Conservation (phyloP, 2,797 vertebrate species). For the Xenopus petersii region DNA sequence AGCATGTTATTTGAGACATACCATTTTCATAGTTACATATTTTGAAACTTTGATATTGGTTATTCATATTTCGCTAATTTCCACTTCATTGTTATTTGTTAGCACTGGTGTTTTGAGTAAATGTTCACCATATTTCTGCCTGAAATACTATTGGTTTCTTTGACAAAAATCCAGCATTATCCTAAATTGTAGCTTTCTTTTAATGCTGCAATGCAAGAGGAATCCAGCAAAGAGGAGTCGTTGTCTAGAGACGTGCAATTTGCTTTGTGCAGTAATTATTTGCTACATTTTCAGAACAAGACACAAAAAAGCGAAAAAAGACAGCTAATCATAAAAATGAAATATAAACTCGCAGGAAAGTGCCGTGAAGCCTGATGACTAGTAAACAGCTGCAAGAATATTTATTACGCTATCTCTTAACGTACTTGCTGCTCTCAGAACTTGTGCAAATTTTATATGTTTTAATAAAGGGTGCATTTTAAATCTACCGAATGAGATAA, state of each 20-base stretch:
- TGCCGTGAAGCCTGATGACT: neutral
- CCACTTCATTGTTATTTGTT: too few relatives aligned
- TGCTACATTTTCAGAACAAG: neutral
- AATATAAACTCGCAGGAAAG: neutral
- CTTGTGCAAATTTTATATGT: neutral
- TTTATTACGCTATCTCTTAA: neutral
- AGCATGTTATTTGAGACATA: too few relatives aligned
- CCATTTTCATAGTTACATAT: too few relatives aligned
- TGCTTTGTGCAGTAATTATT: slow-evolving; percentile 2
- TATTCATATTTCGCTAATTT: too few relatives aligned
- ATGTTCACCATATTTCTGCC: too few relatives aligned
- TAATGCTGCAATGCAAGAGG: too few relatives aligned
- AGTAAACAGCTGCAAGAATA: slow-evolving; percentile 1
- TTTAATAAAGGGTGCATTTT: slow-evolving; percentile 1
- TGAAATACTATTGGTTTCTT: too few relatives aligned
- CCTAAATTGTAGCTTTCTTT: too few relatives aligned
- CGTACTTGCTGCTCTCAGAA: neutral
- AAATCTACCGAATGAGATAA: neutral
- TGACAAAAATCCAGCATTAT: too few relatives aligned
- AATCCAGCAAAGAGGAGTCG: too few relatives aligned
- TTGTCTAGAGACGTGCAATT: neutral
- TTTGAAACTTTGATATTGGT: too few relatives aligned
- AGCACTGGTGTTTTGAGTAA: too few relatives aligned
- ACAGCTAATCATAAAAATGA: neutral
- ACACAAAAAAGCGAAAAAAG: neutral